Conservation (phyloP, 1,140 invertebrate species). For the Ptiloglossa arizonensis region DNA sequence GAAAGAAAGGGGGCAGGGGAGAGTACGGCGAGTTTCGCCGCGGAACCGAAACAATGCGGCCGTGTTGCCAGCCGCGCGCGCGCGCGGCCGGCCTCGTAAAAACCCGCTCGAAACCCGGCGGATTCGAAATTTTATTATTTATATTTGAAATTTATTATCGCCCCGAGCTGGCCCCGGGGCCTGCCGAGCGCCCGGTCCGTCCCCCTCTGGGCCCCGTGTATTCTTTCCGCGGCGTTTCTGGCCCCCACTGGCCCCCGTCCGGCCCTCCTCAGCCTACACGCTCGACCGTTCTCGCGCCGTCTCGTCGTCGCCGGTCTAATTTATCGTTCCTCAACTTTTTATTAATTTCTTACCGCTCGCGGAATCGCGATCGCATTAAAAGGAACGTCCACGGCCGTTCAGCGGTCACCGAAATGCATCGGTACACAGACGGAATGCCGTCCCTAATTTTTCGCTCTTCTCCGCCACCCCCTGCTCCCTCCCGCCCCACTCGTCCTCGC, state of each 20-base stretch:
- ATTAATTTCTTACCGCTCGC: conserved; percentile 80
- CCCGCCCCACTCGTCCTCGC: neutral
- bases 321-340: conserved; percentile 81
- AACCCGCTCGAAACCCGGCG: conserved; percentile 64
- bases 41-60: conserved; percentile 31
- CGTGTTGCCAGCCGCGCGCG: conserved; percentile 4
- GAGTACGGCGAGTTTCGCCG: conserved; percentile 31
- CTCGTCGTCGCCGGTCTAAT: conserved; percentile 77
- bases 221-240: conserved; percentile 38
- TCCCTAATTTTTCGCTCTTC: conserved; percentile 68
- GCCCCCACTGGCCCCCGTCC: neutral
- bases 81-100: conserved; percentile 65
- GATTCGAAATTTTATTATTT: conserved; percentile 76
- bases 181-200: conserved; percentile 26
- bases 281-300: conserved; percentile 60
- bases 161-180: conserved; percentile 43
- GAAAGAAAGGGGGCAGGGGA: neutral
- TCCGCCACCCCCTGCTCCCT: conserved; percentile 4
- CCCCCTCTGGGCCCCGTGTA: neutral
- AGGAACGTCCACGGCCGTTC: conserved; percentile 44
- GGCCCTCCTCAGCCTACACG: neutral
- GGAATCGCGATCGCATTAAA: conserved; percentile 70
- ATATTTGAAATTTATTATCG: conserved; percentile 81
- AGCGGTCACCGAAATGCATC: conserved; percentile 60
- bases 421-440: conserved; percentile 69